Base-by-base conservation (phyloP, 2,113 vertebrate species). In the Ivindomyrus marchei region DNA sequence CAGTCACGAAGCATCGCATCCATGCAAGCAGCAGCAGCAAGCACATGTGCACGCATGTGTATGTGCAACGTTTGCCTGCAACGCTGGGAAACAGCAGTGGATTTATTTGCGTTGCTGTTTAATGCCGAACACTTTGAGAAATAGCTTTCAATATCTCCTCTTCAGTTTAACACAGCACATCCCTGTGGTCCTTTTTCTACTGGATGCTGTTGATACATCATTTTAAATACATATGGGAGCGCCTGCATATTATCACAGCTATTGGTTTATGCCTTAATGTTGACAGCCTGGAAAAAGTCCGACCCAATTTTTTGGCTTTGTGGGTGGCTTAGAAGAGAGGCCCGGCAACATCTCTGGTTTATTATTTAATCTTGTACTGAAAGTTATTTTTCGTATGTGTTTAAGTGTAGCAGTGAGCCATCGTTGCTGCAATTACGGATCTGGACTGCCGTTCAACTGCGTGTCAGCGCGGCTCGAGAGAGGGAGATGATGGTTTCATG, bases 381-480 rank as follows among this genome's bases (percentile, higher is more conserved):
- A 88, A 45, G 31, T 66, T 88, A 3, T 24, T 88, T 88, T 2
- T 13, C 3, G 53, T 46, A 27, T 24, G 17, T 62, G 7, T 53
- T 52, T 87, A 74, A 85, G 84, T 56, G 90, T 70, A 85, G n/a
- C 62, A 11, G 62, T 88, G 77, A 56, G 85, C 87, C 42, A 46
- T 85, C 80, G 84, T 88, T 89, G 88, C 53, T 62, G 88, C 49
- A 86, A 11, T 39, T 56, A 19, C 7, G 46, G 9, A 7, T 31
- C 3, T 0, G 27, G 70, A 83, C 39, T 4, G 19, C 3, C 27
- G 3, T 21, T 17, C 46, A 39, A 8, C 45, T n/a, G 21, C 17
- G 3, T 47, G 45, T 84, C 21, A 45, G 21, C 45, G 6, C 0
- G 42, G 80, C 45, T 47, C 5, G 80, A 46, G 80, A 56, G 52